Percentiles rank a stretch among this genome's conserved stretches.
Conservation (phyloP, 53 echinoderm and acorn worm species). For the Hippasteria phrygiana region DNA sequence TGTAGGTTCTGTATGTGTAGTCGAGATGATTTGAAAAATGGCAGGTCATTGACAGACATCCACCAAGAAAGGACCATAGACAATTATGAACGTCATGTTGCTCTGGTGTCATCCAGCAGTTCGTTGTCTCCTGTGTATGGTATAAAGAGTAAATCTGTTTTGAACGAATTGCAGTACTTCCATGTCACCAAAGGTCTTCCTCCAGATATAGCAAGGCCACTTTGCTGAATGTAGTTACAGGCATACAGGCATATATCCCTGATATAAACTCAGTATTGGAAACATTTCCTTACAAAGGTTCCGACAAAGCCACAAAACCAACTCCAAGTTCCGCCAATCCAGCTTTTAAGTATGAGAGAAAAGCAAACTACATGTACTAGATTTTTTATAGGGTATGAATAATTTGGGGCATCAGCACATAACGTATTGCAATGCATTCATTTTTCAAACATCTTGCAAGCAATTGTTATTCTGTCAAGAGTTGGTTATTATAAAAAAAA, state of each 20-base stretch:
- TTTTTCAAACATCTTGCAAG: no score
- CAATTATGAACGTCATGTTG: slow-evolving; percentile 46
- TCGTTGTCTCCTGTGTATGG: slow-evolving; percentile 69
- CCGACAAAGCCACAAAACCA: slow-evolving; percentile 55
- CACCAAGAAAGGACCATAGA: slow-evolving; percentile 35
- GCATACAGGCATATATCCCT: slow-evolving; percentile 8
- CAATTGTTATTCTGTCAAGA: no score
- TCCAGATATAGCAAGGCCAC: slow-evolving; percentile 21
- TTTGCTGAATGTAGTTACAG: slow-evolving; percentile 21
- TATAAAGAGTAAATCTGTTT: slow-evolving; percentile 48
- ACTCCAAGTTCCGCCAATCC: slow-evolving; percentile 2
- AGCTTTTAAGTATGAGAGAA: background rate
- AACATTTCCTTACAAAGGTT: slow-evolving; percentile 38
- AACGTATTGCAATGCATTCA: no score
- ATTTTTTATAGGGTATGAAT: no score
- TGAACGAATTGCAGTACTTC: slow-evolving; percentile 45
- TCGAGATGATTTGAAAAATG: slow-evolving; percentile 27
- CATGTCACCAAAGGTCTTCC: slow-evolving; percentile 55
- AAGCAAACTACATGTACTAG: slow-evolving; percentile 65
- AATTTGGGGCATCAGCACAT: no score
- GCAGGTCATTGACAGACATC: slow-evolving; percentile 17
- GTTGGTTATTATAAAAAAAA: no score
- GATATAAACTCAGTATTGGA: slow-evolving; percentile 20
- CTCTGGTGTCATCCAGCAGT: slow-evolving; percentile 24
- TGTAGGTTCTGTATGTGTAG: slow-evolving; percentile 74